Evolutionary conservation across 2,797 vertebrate species (phyloP).

Genomic region (Falco biarmicus): DNA sequence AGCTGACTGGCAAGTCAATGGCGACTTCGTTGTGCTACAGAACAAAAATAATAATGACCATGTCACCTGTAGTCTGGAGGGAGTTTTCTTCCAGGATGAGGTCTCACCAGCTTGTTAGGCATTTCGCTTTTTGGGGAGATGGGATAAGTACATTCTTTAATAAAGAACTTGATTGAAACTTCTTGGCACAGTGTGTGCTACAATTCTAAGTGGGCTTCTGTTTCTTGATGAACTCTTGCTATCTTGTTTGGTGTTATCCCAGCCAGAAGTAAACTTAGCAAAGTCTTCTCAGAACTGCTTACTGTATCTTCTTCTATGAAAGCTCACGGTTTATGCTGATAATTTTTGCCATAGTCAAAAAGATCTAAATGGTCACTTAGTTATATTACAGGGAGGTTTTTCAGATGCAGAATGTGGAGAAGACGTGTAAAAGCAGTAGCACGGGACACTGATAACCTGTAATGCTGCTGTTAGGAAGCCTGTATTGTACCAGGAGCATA

Average conservation of each 20-base stretch:
- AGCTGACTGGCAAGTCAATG: not conserved
- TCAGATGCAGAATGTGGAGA: not conserved
- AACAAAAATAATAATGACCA: not conserved
- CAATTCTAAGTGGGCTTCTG: not conserved
- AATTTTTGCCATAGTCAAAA: not conserved
- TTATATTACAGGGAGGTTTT: not conserved
- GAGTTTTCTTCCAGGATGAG: not conserved
- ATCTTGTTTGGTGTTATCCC: not conserved
- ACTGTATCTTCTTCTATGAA: not conserved
- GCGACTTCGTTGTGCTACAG: not conserved
- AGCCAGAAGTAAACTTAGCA: not conserved
- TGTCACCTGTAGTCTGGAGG: not conserved
- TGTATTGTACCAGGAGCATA: not conserved
- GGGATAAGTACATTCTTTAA: not conserved
- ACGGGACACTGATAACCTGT: accelerated
- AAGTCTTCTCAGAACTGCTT: not conserved
- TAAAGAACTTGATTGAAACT: not conserved
- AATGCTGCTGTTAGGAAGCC: not conserved
- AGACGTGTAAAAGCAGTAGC: not conserved
- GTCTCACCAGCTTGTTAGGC: not conserved
- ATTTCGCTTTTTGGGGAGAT: not conserved
- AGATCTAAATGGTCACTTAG: not conserved
- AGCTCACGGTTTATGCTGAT: not conserved
- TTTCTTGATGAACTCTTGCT: not conserved
- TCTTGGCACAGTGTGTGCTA: accelerated